Base-by-base conservation (phyloP, 2,888 invertebrate species). In the Exephanes ischioxanthus region DNA sequence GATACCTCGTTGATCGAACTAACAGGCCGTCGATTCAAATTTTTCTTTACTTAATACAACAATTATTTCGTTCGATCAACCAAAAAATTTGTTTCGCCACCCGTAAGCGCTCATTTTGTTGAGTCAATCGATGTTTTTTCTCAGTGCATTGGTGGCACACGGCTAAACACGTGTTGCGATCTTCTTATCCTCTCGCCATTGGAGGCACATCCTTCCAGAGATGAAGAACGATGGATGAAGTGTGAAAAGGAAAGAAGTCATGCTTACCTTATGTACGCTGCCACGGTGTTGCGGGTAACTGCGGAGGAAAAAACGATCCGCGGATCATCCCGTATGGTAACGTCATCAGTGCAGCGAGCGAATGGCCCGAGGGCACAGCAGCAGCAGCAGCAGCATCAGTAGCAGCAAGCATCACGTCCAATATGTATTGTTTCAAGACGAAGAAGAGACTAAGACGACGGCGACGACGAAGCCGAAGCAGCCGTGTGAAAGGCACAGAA, bases 101-200 rank as follows among this genome's bases (percentile, higher is more conserved):
- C n/a, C n/a, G n/a, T n/a, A n/a, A n/a, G n/a, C n/a, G n/a, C n/a
- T n/a, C n/a, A n/a, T n/a, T n/a, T n/a, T n/a, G n/a, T n/a, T n/a
- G n/a, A n/a, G n/a, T n/a, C n/a, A n/a, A n/a, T n/a, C n/a, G n/a
- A n/a, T n/a, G n/a, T n/a, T n/a, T n/a, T n/a, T n/a, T n/a, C n/a
- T n/a, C n/a, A n/a, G n/a, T n/a, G n/a, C n/a, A 89, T 90, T 92
- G 82, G 76, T 61, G 88, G 89, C 88, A 91, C 88, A 70, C 90
- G 85, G 80, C 89, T 88, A 90, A 90, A 92, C 92, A 92, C 92
- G 90, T 92, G 92, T 92, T 91, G 89, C 87, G 78, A 88, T 86
- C 88, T 86, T 79, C 81, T 88, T 89, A 89, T 71, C 61, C 55
- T 61, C 41, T 68, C 14, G 16, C 63, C 55, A 63, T 11, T 63